Conservation (phyloP, 2,797 vertebrate species). For the Rhabdophis nuchalis region DNA sequence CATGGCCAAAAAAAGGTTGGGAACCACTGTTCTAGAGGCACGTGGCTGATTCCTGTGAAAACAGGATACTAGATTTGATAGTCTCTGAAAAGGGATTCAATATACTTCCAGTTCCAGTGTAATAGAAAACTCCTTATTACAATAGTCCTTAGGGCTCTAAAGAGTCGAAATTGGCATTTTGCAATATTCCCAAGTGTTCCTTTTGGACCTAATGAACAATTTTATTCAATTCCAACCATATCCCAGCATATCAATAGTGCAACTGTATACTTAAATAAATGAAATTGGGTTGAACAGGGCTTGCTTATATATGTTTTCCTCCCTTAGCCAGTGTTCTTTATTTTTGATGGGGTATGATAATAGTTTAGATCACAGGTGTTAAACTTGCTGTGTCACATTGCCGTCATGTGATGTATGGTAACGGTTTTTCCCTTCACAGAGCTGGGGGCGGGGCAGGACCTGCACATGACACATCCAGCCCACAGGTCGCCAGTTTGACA, state of each 20-base stretch:
- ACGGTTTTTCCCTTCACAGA: too few species aligned
- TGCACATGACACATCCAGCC: too few species aligned
- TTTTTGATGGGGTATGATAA: background rate
- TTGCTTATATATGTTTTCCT: background rate
- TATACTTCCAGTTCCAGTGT: background rate
- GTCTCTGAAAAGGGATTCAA: background rate
- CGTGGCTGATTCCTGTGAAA: background rate
- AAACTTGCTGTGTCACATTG: too few species aligned
- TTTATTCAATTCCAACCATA: background rate
- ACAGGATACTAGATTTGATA: background rate
- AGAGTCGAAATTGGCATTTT: background rate
- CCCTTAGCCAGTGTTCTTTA: background rate
- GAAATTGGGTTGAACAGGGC: background rate
- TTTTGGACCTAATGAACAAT: background rate
- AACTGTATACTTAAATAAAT: background rate
- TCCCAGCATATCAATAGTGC: background rate
- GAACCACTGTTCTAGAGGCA: background rate
- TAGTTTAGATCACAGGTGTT: too few species aligned
- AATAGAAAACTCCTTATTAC: background rate
- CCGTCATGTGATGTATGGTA: too few species aligned
- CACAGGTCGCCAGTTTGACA: too few species aligned
- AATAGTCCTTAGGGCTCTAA: background rate
- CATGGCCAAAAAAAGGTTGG: too few species aligned
- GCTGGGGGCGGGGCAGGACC: too few species aligned
- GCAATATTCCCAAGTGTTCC: background rate